Conservation (phyloP, 2,888 invertebrate species). For the Papilio elwesi region DNA sequence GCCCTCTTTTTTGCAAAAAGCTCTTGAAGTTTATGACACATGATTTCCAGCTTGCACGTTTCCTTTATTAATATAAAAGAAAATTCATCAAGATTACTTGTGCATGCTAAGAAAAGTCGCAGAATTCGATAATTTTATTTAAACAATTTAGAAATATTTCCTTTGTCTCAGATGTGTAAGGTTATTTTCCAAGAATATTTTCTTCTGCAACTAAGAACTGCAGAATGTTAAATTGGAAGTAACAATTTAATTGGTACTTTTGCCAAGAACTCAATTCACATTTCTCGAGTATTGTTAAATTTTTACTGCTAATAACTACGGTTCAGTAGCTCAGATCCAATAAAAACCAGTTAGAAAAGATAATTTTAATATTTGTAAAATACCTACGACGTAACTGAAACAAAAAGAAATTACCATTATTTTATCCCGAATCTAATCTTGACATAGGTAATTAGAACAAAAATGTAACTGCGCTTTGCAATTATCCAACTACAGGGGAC, state of each 20-base stretch:
- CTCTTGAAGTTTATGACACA: too few species aligned
- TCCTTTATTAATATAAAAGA: too few species aligned
- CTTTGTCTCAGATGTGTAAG: background rate
- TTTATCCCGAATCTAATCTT: background rate
- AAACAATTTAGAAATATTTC: background rate
- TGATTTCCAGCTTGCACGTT: too few species aligned
- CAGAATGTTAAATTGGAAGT: conserved; percentile 1
- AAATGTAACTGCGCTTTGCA: conserved; percentile 28
- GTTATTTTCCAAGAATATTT: conserved; percentile 7
- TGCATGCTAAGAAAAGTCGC: too few species aligned
- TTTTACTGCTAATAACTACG: background rate
- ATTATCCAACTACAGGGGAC: conserved; percentile 53
- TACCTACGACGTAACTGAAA: background rate
- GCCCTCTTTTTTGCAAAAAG: too few species aligned
- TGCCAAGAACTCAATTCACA: background rate
- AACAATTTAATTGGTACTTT: conserved; percentile 13
- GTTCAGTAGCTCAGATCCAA: background rate
- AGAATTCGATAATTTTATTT: background rate
- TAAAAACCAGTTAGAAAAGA: background rate
- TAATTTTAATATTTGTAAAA: background rate
- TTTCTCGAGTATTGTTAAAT: background rate
- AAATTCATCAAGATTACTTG: too few species aligned
- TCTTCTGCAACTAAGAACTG: background rate
- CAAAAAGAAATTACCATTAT: conserved; percentile 9
- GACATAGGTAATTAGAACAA: conserved; percentile 21